Evolutionary conservation across 2,113 vertebrate genomes (phyloP).

Genomic region (Beaufortia kweichowensis): DNA sequence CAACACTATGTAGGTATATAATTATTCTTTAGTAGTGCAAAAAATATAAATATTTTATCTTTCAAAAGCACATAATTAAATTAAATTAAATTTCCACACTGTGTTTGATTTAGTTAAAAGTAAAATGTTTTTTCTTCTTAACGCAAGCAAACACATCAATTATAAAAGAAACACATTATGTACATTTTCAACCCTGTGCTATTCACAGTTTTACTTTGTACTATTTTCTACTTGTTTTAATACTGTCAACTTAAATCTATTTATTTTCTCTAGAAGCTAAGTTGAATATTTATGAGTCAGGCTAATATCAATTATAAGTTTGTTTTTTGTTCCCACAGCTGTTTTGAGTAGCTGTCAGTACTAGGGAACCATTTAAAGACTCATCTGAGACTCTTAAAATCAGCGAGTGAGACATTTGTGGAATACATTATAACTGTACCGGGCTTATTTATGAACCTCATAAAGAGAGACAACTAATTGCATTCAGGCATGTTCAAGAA

Average conservation of each 20-base stretch:
- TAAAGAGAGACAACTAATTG: constrained; percentile 59
- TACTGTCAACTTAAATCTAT: constrained; percentile 24
- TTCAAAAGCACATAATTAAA: constrained; percentile 7
- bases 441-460: constrained; percentile 52
- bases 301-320: constrained; percentile 55
- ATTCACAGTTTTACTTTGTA: neutral
- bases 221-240: neutral
- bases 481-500: constrained; percentile 51
- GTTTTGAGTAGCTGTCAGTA: constrained; percentile 19
- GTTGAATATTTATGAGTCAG: constrained; percentile 52
- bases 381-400: constrained; percentile 61
- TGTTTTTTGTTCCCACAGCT: constrained; percentile 52
- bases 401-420: constrained; percentile 57
- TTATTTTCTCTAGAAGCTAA: constrained; percentile 50
- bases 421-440: constrained; percentile 60
- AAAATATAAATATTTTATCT: neutral
- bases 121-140: neutral
- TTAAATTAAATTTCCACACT: neutral
- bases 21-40: neutral
- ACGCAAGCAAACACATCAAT: too few relatives aligned
- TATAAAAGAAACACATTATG: too few relatives aligned
- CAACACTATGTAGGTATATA: neutral
- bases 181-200: neutral
- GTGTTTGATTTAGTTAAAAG: neutral
- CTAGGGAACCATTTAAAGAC: constrained; percentile 47